Conservation (phyloP, 2,888 invertebrate species). For the Tachina lurida region DNA sequence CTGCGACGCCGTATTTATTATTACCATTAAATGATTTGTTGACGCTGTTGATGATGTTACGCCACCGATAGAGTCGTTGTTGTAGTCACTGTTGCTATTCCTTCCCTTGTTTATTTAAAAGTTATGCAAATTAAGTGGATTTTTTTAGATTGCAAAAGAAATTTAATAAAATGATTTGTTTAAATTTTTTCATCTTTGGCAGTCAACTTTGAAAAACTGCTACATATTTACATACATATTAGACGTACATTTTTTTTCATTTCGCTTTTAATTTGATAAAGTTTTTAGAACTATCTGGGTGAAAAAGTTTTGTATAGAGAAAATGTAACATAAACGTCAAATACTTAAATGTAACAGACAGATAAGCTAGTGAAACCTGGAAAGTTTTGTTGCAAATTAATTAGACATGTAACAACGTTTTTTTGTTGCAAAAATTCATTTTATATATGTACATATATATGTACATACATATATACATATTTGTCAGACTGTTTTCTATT, state of each 20-base stretch:
- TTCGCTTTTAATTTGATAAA: background rate
- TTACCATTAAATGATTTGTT: constrained; percentile 57
- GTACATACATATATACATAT: too few relatives aligned
- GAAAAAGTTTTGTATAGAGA: background rate
- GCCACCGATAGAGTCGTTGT: constrained; percentile 1
- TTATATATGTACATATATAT: too few relatives aligned
- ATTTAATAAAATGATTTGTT: constrained; percentile 24
- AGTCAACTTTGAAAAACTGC: background rate
- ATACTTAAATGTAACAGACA: background rate
- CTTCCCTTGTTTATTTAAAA: constrained; percentile 40
- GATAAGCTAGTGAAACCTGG: background rate
- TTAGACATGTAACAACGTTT: background rate
- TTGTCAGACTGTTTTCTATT: too few relatives aligned
- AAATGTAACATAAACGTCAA: background rate
- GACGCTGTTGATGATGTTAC: constrained; percentile 52
- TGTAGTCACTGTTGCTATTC: background rate
- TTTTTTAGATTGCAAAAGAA: constrained; percentile 22
- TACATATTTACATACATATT: too few relatives aligned
- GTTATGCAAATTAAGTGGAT: constrained; percentile 52
- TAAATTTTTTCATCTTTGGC: background rate
- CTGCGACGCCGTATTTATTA: constrained; percentile 35
- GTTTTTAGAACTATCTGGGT: background rate
- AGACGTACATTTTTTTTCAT: background rate
- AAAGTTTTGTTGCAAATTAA: background rate
- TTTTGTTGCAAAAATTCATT: too few relatives aligned